Evolutionary conservation across 2,113 vertebrate species (phyloP), one percentile per base, ranked within the genome.

Genomic region (Rhea americana): DNA sequence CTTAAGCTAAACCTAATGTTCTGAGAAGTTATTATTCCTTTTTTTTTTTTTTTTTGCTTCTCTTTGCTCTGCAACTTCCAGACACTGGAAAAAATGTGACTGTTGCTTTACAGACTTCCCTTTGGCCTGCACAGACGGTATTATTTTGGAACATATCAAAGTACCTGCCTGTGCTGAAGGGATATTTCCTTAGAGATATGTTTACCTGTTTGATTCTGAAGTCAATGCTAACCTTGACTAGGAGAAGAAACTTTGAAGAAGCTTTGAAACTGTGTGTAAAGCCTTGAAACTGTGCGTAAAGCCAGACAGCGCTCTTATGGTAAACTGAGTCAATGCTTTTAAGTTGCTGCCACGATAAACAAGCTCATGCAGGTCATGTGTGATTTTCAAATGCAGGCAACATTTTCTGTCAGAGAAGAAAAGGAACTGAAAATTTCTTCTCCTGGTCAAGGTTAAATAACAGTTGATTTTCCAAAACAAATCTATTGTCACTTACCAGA

Each of bases 391-490:
- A 74, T 37, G 39, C 4, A 9, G 9, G 43, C 43, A 43, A 22
- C 1, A 43, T 8, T 26, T 58, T 3, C 13, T 66, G 9, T 11
- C 61, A 85, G 19, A 77, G 24, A 37, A 61, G 32, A 62, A 84
- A 74, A 89, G 26, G 32, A 53, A 90, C 61, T 72, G 21, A 11
- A 53, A 37, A 43, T 47, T 51, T 81, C 6, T 73, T 66, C 28
- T 63, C 48, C 48, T 59, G 22, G 35, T 35, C 35, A 35, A 35
- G 35, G 35, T n/a, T 81, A 77, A 86, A 62, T 25, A 90, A 77
- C 17, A 93, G 86, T 59, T 74, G 76, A 83, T 96, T 83, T 94
- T 71, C 11, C 53, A 61, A 81, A 83, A n/a, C 11, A 86, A 55
- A 71, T 83, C 19, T 67, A 24, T 45, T 77, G 41, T 86, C 41